phyloP scores from a whole-genome alignment of 1,140 invertebrate genomes.

The Drosophila kikkawai region DNA sequence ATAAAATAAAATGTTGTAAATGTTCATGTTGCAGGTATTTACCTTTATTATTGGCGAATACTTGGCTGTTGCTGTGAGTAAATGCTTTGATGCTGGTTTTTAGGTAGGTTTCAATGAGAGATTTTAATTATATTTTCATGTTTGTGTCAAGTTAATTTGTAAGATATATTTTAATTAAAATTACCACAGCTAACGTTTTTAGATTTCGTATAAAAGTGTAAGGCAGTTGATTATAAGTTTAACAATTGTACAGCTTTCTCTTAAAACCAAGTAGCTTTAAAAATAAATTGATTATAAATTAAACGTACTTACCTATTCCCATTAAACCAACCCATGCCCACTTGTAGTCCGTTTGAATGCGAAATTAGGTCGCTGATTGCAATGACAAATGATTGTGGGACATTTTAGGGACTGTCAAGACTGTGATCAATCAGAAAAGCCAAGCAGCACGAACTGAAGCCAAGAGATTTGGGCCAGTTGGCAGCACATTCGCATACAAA shows the following conservation, averaged over 20 bases:
- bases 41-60: constrained; percentile 9
- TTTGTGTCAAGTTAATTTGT: neutral
- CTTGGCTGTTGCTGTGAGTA: neutral
- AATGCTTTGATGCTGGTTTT: neutral
- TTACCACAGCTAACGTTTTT: neutral
- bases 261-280: too few relatives aligned
- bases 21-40: neutral
- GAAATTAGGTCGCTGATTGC: neutral
- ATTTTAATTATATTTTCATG: neutral
- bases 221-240: too few relatives aligned
- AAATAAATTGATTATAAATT: neutral
- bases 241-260: too few relatives aligned
- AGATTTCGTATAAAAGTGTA: too few relatives aligned
- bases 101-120: neutral
- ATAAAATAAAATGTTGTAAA: neutral
- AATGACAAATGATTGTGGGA: neutral
- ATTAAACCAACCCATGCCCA: neutral
- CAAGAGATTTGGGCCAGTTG: neutral
- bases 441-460: neutral
- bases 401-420: neutral
- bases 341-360: too few relatives aligned
- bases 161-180: neutral
- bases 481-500: constrained; percentile 20
- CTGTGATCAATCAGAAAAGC: constrained; percentile 14
- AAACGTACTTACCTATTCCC: neutral